Conservation (phyloP, 2,113 vertebrate species). For the Philantomba maxwellii region DNA sequence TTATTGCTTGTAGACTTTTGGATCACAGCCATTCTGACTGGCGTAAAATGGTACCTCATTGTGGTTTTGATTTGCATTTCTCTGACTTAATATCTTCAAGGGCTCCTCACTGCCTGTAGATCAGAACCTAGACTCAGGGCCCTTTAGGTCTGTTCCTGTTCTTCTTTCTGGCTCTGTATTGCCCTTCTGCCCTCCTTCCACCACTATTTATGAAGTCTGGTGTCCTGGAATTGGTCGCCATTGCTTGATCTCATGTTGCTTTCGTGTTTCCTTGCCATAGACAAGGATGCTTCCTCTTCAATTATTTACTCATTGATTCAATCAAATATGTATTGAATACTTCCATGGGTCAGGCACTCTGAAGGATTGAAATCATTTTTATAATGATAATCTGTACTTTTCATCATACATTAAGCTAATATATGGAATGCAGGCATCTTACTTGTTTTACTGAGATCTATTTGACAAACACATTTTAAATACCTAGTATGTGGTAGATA, state of each 20-base stretch:
- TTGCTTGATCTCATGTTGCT: background rate
- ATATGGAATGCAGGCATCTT: background rate
- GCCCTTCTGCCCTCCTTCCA: background rate
- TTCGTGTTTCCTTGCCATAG: background rate
- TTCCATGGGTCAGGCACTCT: background rate
- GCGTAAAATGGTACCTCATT: too few species aligned
- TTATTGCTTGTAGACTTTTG: too few species aligned
- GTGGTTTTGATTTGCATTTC: too few species aligned
- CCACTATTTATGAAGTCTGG: background rate
- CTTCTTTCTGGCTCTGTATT: background rate
- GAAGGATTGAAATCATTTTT: background rate
- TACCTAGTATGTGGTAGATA: background rate
- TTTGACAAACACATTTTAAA: background rate
- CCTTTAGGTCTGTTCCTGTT: background rate
- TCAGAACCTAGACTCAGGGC: background rate
- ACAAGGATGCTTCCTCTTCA: background rate
- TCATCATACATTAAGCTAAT: background rate
- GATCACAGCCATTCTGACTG: too few species aligned
- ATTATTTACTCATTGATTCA: background rate
- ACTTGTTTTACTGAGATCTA: background rate
- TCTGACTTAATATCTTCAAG: background rate
- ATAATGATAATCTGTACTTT: background rate
- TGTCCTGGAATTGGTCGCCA: background rate
- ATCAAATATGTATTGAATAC: background rate
- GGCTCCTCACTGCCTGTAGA: background rate